These are phyloP conservation scores for Phylloscopus collybita DNA, from an alignment of 2,797 vertebrate species.

Conservation along the genomic window DNA sequence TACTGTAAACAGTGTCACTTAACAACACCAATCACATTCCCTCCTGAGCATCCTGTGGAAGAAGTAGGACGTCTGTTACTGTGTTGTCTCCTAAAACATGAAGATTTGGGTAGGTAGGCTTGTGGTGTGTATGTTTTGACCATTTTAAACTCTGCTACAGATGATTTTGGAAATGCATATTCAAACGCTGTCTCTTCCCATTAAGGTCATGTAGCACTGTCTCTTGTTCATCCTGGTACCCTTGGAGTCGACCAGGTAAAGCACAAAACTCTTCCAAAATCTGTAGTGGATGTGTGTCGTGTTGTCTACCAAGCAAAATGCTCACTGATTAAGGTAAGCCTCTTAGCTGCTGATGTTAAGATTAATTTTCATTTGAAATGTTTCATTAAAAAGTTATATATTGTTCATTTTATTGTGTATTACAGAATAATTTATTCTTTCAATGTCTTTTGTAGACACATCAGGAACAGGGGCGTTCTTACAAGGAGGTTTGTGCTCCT, in stretches of 20 bases:
- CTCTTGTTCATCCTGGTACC: conserved; percentile 90
- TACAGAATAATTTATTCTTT: not conserved
- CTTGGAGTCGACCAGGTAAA: conserved; percentile 95
- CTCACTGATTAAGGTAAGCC: conserved; percentile 93
- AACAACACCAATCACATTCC: conserved; percentile 96
- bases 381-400: not conserved
- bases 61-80: conserved; percentile 95
- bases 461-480: conserved; percentile 98
- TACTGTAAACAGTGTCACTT: conserved; percentile 97
- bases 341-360: not conserved
- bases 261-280: conserved; percentile 91
- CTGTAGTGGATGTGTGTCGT: conserved; percentile 95
- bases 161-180: not conserved
- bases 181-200: not conserved
- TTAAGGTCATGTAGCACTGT: conserved; percentile 92
- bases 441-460: conserved; percentile 85
- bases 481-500: conserved; percentile 97
- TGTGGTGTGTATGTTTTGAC: not conserved
- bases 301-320: conserved; percentile 99
- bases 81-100: conserved; percentile 97
- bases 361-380: not conserved
- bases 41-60: conserved; percentile 96
- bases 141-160: not conserved
- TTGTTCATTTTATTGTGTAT: not conserved
- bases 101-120: conserved; percentile 90